Conservation (phyloP, 2,888 invertebrate genomes). For the Trachelus stipa region DNA sequence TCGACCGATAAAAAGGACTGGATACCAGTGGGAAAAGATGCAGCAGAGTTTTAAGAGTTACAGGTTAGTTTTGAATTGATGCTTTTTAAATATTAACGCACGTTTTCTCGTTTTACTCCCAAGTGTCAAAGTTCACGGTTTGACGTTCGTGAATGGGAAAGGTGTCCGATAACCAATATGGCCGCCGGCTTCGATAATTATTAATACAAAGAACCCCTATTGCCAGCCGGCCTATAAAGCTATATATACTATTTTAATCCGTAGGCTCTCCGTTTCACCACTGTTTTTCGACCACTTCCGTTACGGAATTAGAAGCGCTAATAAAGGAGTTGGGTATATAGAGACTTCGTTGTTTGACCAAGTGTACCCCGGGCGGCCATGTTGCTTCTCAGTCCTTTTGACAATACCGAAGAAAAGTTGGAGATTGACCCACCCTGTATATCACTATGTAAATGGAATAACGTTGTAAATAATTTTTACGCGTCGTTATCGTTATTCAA, state of each 20-base stretch:
- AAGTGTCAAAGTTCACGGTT: background rate
- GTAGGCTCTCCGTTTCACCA: constrained; percentile 51
- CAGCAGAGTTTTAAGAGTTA: background rate
- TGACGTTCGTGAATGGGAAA: background rate
- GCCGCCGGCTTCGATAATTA: constrained; percentile 38
- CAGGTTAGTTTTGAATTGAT: background rate
- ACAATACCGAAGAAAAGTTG: background rate
- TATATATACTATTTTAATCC: constrained; percentile 48
- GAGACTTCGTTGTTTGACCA: constrained; percentile 48
- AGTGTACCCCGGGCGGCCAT: constrained; percentile 31
- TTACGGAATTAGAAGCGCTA: constrained; percentile 60
- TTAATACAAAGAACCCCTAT: constrained; percentile 36
- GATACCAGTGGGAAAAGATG: background rate
- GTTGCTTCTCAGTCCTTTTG: background rate
- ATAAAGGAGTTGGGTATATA: constrained; percentile 48
- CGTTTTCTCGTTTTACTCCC: background rate
- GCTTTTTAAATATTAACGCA: background rate
- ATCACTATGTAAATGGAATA: background rate
- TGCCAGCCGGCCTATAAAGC: background rate
- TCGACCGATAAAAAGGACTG: background rate
- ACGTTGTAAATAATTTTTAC: background rate
- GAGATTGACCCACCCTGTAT: background rate
- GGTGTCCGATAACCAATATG: background rate
- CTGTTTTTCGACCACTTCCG: constrained; percentile 59
- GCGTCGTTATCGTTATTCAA: too few species aligned